phyloP scores from a whole-genome alignment of 2,113 vertebrate genomes.

The Anhinga rufa region DNA sequence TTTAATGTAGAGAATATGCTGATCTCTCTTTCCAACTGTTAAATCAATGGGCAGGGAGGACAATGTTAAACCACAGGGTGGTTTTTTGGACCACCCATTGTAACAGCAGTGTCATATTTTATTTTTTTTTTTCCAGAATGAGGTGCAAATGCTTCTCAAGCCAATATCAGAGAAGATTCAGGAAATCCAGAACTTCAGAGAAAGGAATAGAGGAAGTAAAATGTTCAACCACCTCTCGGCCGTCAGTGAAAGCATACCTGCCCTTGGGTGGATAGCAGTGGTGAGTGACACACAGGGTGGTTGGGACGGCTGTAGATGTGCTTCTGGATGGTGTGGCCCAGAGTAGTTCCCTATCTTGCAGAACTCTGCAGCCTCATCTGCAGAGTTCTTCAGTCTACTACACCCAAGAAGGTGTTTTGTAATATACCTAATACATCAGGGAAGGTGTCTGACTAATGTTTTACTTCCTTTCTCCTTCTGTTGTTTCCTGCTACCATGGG shows the following conservation, averaged over 20 bases:
- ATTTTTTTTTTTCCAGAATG: slow-evolving; percentile 67
- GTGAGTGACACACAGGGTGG: slow-evolving; percentile 63
- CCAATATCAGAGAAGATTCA: slow-evolving; percentile 95
- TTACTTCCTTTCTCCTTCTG: slow-evolving; percentile 60
- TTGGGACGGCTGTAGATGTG: neutral
- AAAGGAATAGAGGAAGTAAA: slow-evolving; percentile 87
- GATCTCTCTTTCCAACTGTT: neutral
- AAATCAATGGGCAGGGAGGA: neutral
- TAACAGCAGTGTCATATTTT: neutral
- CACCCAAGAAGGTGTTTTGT: neutral
- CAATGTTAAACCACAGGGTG: neutral
- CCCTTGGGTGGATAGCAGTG: slow-evolving; percentile 95
- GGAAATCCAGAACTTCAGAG: slow-evolving; percentile 91
- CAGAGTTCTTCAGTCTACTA: neutral
- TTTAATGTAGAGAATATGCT: neutral
- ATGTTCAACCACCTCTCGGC: slow-evolving; percentile 97
- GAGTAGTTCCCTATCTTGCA: neutral
- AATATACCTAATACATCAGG: neutral
- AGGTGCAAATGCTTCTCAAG: slow-evolving; percentile 83
- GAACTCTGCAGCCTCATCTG: neutral
- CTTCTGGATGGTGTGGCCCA: neutral
- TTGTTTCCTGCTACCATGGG: slow-evolving; percentile 59
- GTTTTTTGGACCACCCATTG: neutral
- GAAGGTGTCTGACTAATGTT: slow-evolving; percentile 40
- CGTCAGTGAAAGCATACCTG: slow-evolving; percentile 94